Base-by-base conservation (phyloP, 2,797 vertebrate genomes). In the Gorsachius magnificus region DNA sequence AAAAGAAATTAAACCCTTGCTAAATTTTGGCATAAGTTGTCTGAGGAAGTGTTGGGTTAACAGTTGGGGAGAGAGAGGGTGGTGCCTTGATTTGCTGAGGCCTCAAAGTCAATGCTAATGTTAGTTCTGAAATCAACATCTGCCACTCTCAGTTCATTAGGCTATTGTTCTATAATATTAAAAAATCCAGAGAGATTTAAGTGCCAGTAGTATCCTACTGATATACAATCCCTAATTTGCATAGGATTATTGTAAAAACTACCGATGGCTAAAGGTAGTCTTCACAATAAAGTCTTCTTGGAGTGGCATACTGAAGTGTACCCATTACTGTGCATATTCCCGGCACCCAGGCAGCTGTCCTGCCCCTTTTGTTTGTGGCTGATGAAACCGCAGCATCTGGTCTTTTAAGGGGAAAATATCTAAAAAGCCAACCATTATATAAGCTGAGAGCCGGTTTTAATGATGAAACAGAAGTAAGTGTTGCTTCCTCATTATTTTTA, bases 321-420 rank as follows among this genome's bases (percentile, higher is more conserved):
- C 91, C 64, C 33, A 41, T 81, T 92, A n/a, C 91, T 91, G 80
- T 82, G 82, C 22, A 11, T 79, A 66, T 96, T 96, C 84, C 83
- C 28, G 48, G 89, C 92, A 80, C 85, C 56, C 29, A 26, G 41
- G 89, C 86, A 94, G 81, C 84, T 97, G 83, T 87, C 93, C 91
- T 95, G 80, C 79, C 94, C 86, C 57, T 29, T 91, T 96, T 96
- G 89, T 95, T 96, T 97, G 93, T 96, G 81, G 93, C 87, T 93
- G 89, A 91, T 97, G 93, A 96, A 97, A 94, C 96, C 87, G 87
- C 84, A 96, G 91, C 90, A 97, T 96, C 95, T 97, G 94, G 91
- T 89, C 77, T 81, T 95, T 90, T 28, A 48, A 74, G 88, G 91
- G 56, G 65, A 88, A 90, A 88, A 80, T 95, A 96, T 53, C 65